phyloP scores from a whole-genome alignment of 1,140 invertebrate genomes.

The Drosophila pachea region DNA sequence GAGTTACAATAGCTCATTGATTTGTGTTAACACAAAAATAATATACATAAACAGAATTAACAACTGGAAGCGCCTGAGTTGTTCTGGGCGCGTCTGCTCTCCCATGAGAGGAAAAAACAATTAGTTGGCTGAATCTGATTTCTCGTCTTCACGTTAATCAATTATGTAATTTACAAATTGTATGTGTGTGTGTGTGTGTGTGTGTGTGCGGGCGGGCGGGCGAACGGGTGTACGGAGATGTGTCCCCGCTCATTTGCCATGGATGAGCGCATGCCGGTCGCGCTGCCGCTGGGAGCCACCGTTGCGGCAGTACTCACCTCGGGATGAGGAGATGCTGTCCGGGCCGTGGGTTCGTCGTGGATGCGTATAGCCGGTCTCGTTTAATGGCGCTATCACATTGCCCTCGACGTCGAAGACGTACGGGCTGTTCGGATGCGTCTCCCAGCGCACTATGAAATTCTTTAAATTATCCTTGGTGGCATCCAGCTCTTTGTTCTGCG shows the following conservation, averaged over 20 bases:
- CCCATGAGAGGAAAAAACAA: slow-evolving; percentile 58
- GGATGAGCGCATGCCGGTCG: slow-evolving; percentile 68
- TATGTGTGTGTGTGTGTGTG: no score
- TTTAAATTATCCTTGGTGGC: slow-evolving; percentile 91
- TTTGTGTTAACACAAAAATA: slow-evolving; percentile 45
- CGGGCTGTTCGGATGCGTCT: slow-evolving; percentile 90
- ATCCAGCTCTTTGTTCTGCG: slow-evolving; percentile 83
- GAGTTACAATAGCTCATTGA: slow-evolving; percentile 34
- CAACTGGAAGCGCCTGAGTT: no score
- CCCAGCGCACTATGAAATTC: slow-evolving; percentile 92
- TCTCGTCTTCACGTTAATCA: slow-evolving; percentile 56
- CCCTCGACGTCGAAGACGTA: slow-evolving; percentile 86
- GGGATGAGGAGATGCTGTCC: slow-evolving; percentile 75
- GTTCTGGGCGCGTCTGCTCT: slow-evolving; percentile 25
- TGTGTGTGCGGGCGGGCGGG: no score
- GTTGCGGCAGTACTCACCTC: slow-evolving; percentile 74
- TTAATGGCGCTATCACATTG: slow-evolving; percentile 81
- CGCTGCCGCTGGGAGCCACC: slow-evolving; percentile 65
- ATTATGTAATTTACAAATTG: no score
- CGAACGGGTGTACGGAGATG: no score
- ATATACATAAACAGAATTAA: slow-evolving; percentile 31
- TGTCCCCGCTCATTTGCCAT: slow-evolving; percentile 68
- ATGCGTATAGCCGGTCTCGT: slow-evolving; percentile 64
- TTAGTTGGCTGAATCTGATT: slow-evolving; percentile 44
- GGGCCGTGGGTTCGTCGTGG: slow-evolving; percentile 52